phyloP scores from a whole-genome alignment of 1,140 invertebrate genomes.

The Hestina assimilis region DNA sequence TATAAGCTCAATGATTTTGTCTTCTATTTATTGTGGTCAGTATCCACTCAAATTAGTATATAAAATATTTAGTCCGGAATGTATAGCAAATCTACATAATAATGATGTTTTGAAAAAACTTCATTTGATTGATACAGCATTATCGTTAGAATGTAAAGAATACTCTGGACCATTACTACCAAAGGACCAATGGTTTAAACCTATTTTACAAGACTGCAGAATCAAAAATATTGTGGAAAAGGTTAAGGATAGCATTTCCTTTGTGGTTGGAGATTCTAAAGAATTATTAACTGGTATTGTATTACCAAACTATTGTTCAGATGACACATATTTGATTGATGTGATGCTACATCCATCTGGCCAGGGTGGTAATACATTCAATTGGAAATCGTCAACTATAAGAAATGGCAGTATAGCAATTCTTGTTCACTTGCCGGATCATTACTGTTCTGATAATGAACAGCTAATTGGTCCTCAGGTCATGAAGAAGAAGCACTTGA shows the following conservation, averaged over 20 bases:
- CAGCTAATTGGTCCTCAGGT: constrained; percentile 81
- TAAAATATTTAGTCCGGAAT: constrained; percentile 81
- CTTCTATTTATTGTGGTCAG: constrained; percentile 82
- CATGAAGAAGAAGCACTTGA: constrained; percentile 81
- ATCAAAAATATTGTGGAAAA: constrained; percentile 77
- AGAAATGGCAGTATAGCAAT: constrained; percentile 77
- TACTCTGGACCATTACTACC: constrained; percentile 81
- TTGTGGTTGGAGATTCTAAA: constrained; percentile 63
- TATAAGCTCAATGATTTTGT: constrained; percentile 81
- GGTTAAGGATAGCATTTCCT: constrained; percentile 68
- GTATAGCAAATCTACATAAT: constrained; percentile 80
- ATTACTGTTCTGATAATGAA: constrained; percentile 80
- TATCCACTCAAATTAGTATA: constrained; percentile 82
- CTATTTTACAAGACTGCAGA: constrained; percentile 76
- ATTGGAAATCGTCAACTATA: constrained; percentile 60
- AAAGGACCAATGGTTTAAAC: constrained; percentile 72
- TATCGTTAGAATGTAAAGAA: constrained; percentile 81
- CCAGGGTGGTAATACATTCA: constrained; percentile 56
- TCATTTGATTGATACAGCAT: constrained; percentile 81
- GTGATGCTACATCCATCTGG: constrained; percentile 79
- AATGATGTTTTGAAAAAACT: constrained; percentile 74
- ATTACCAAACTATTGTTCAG: constrained; percentile 78
- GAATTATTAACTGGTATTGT: constrained; percentile 75
- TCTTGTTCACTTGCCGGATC: constrained; percentile 83
- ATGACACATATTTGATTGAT: constrained; percentile 82